Base-by-base conservation (phyloP, 2,113 vertebrate genomes). In the Nibea albiflora region DNA sequence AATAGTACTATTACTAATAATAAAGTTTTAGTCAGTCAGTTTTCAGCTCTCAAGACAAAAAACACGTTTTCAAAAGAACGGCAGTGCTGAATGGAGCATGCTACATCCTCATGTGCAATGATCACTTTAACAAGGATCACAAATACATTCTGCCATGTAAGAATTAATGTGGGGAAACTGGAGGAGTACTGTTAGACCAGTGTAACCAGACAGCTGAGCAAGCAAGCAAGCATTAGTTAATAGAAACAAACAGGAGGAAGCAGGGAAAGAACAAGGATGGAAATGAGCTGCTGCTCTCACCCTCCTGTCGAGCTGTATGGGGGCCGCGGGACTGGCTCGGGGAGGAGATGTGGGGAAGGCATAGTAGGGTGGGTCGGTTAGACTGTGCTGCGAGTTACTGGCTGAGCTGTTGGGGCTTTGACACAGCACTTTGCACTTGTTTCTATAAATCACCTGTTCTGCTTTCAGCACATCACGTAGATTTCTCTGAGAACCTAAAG, bases 341-440 rank as follows among this genome's bases (percentile, higher is more conserved):
- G 80, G 62, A 50, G 49, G 26, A 19, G 54, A 0, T 62, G 56
- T 22, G 15, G 73, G 62, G 39, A 16, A 14, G 39, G 20, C 64
- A 39, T 61, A 28, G 62, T 15, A 3, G 22, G 58, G 60, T 44
- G 17, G 58, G 16, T 19, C 14, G 2, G 65, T 81, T 87, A 94
- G 84, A 65, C 89, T 95, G 74, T 71, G 79, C 78, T 92, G 92
- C 14, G 93, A 94, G 87, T 91, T 94, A 80, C 85, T 92, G 84
- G 91, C 76, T n/a, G 93, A 94, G 91, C 91, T 93, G 81, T 22
- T 20, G 56, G 86, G 80, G 88, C 90, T 93, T 63, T 90, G 70
- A 24, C 84, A 90, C 46, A 94, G 82, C 12, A 60, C 3, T 8
- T 52, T 70, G 3, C 16, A 64, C 26, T 44, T 39, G 20, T 60